Evolutionary conservation across 2,888 invertebrate genomes (phyloP), one percentile per base, ranked within the genome.

Genomic region (Ochropleura plecta): DNA sequence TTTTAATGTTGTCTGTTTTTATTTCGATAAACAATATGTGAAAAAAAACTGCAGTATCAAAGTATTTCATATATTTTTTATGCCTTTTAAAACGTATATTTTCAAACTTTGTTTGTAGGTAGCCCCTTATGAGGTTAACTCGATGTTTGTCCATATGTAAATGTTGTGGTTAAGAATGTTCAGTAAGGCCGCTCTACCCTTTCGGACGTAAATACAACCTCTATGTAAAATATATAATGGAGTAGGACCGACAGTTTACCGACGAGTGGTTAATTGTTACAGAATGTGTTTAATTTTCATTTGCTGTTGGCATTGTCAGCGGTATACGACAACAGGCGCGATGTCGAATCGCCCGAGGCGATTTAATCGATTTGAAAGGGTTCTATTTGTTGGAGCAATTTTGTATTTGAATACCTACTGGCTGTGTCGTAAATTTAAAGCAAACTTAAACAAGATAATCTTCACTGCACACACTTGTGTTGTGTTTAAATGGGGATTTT

Each of bases 251-350:
- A 79, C 78, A 84, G 78, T 85, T 85, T 86, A 71, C 81, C 73
- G 78, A 79, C 79, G 78, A 84, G 73, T 82, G 86, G 89, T 86
- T 87, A 87, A 88, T 86, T 88, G 88, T 85, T 84, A 81, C 82
- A 78, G 78, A 85, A 83, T 68, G 80, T 87, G 81, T 89, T 88
- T 88, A 85, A 88, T 88, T 88, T 88, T 82, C 76, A 88, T 88
- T 88, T 83, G 69, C 76, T 73, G 73, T 73, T 75, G 72, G 80
- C 83, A 77, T 83, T 85, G 86, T 88, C 84, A 84, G 84, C 82
- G 80, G 82, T 83, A 84, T 83, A 83, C 69, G 79, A 84, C 80
- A 83, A 77, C 72, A 57, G 68, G 57, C n/a, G 69, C 80, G 60
- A 80, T 78, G 81, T 77, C 69, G 78, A 75, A 81, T 68, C 48